Evolutionary conservation across 2,888 invertebrate genomes (phyloP), one percentile per base, ranked within the genome.

Genomic region (Ennomos quercinarius): DNA sequence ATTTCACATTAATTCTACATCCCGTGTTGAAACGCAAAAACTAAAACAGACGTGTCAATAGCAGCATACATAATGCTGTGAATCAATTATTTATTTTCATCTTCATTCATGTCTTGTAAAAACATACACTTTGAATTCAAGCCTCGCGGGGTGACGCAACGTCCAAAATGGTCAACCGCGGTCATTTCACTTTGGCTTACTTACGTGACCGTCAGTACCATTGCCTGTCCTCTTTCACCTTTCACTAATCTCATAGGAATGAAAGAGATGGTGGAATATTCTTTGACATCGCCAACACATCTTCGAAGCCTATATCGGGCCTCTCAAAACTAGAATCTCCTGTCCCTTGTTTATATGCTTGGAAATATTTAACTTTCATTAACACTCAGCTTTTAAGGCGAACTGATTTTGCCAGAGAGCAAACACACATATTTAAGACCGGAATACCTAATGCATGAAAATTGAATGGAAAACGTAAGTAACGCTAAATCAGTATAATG

Each of bases 101-200:
- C 68, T 72, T 68, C 67, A 78, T 80, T 79, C 77, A 63, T 63
- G 75, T 73, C 74, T 73, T 68, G 76, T 75, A 67, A 73, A 74
- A 64, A 58, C 52, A 66, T 61, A 59, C 76, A 76, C 78, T 84
- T 81, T 69, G 67, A 79, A 87, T 88, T 87, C 84, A 81, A 79
- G 73, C 75, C 77, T 78, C 81, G 82, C 74, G 67, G 78, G 81
- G 82, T 91, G 91, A 91, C 89, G 91, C 88, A 91, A 91, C 83
- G 77, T 77, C 84, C 85, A 79, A 90, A 90, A 89, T 89, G 89
- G 89, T 88, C 90, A 86, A 66, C 86, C 52, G 84, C 89, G 91
- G 91, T 91, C 91, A 91, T 91, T 91, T 91, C 91, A 82, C 91
- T 91, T 89, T 91, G 91, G 85, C 91, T 91, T 89, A 92, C 91